Evolutionary conservation across 2,113 vertebrate genomes (phyloP), one percentile per base, ranked within the genome.

Genomic region (Equus przewalskii): DNA sequence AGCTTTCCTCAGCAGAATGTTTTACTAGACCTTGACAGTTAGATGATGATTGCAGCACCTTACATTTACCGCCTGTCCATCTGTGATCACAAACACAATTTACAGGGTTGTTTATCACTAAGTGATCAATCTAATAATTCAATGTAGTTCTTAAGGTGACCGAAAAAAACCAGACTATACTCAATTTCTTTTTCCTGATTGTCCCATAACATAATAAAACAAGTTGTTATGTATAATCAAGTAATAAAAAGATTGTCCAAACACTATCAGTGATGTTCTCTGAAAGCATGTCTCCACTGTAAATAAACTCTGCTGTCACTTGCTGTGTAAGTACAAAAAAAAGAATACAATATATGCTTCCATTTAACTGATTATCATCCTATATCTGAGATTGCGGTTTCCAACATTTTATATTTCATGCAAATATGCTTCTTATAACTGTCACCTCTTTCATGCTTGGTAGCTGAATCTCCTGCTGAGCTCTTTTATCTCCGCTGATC

Each of bases 51-150:
- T 91, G 56, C 0, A 80, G 10, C 46, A 80, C 9, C 24, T 64
- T 83, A n/a, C 58, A 14, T 88, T 91, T 92, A 56, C 73, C 18
- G 4, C 36, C 41, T 93, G 4, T 67, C 33, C 72, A 28, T 67
- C 22, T 80, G 64, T 82, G n/a, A 94, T 73, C 60, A 83, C 19
- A 91, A 69, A 79, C 56, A 65, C 9, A 73, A 69, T 89, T 51
- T 91, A 10, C 18, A 54, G 41, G 78, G n/a, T 89, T 94, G n/a
- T 91, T 97, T 79, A 94, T 89, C n/a, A 92, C 10, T 72, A 36
- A 87, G 9, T 81, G 33, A 96, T 96, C 7, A 72, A 64, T 54
- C 24, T 49, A 69, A 75, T 91, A 96, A 96, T 56, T 93, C 58
- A 93, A 58, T 64, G 80, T 88, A 69, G 15, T 91, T 96, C 7